These are phyloP conservation scores for Sakesphorus luctuosus DNA, from an alignment of 2,113 vertebrate species.

Conservation along the genomic window DNA sequence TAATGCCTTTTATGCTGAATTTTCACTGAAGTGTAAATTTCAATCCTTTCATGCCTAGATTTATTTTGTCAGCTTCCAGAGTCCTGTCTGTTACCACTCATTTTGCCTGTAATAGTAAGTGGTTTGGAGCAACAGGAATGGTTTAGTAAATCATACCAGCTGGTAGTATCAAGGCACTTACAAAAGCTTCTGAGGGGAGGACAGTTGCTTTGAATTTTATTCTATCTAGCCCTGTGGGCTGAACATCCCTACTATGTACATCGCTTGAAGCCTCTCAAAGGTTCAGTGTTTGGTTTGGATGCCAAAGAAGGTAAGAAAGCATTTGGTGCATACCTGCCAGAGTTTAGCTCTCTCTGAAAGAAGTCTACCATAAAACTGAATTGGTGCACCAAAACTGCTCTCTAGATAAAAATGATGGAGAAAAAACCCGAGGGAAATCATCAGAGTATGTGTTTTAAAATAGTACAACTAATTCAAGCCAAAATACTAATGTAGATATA, in stretches of 20 bases:
- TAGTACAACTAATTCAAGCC: not conserved
- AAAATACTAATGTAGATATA: not conserved
- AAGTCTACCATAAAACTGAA: not conserved
- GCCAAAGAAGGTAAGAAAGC: not conserved
- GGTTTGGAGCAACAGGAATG: not conserved
- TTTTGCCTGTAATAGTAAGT: not conserved
- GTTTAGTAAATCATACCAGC: not conserved
- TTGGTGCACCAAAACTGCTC: not conserved
- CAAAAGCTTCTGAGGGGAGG: not conserved
- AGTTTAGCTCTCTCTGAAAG: not conserved
- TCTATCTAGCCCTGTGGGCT: not conserved
- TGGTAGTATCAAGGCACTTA: not conserved
- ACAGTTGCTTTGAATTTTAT: not conserved
- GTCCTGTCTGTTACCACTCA: not conserved
- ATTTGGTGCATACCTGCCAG: not conserved
- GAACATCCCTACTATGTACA: not conserved
- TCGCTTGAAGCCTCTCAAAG: not conserved
- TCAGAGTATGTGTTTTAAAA: not conserved
- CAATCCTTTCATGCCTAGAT: not conserved
- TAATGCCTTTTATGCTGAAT: not conserved
- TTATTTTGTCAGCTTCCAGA: not conserved
- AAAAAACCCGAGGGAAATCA: fast-evolving
- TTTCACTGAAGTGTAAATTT: not conserved
- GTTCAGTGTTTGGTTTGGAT: not conserved
- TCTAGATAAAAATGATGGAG: not conserved